Base-by-base conservation (phyloP, 1,140 invertebrate species). In the Pseudomyrmex gracilis region DNA sequence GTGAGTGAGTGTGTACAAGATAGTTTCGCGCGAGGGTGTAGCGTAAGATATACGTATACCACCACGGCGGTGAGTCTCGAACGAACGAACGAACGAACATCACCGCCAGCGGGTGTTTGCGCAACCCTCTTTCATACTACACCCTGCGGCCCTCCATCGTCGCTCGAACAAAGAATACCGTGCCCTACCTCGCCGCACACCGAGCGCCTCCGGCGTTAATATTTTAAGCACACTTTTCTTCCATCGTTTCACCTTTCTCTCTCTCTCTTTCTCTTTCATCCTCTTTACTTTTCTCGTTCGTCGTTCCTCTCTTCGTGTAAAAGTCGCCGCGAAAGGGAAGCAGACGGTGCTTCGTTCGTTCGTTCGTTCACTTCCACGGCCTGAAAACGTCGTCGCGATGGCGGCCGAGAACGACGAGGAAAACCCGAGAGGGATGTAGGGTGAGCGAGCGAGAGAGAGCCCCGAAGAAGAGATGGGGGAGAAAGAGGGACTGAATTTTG, bases 211-310 rank as follows among this genome's bases (percentile, higher is more conserved):
- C 85, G 92, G 93, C 93, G 93, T 94, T 94, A 94, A 94, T 94
- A 94, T 94, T 94, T 94, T 94, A 94, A 94, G 93, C 93, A 93
- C 93, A 94, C 93, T 94, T 94, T 94, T 93, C 92, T 93, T 93
- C 92, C 87, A 73, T 73, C 83, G 60, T 68, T 34, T 73, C 12
- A 84, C 66, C 51, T 22, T 51, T 77, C 83, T 71, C 71, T 17
- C 64, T 24, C 57, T 24, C 58, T 43, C 71, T 57, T 63, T 17
- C 74, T 58, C n/a, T 77, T 34, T 61, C 70, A 57, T 51, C 83
- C 84, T 86, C 85, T 90, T 77, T 53, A 17, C 55, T 73, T 67
- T 77, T 63, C 85, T 64, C 78, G 47, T 51, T 71, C 71, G 34
- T 70, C 63, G 67, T 53, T 63, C 67, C 47, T 24, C 85, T 66